Base-by-base conservation (phyloP, 2,888 invertebrate species). In the Sinotaia quadrata region DNA sequence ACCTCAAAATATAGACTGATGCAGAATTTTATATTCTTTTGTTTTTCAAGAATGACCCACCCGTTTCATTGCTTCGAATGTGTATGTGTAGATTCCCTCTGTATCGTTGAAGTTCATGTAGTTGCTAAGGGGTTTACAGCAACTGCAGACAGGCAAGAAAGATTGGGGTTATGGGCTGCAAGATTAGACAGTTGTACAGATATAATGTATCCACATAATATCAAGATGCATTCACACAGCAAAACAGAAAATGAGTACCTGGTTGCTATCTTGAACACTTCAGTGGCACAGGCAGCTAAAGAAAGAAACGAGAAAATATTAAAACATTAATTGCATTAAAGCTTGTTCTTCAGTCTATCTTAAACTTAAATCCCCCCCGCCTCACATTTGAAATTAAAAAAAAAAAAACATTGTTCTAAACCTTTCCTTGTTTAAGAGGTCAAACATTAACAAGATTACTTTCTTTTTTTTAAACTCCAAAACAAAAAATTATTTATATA, bases 51-150 rank as follows among this genome's bases (percentile, higher is more conserved):
- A n/a, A n/a, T n/a, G n/a, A 66, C 75, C 70, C 75, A 90, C 90
- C 83, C 94, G 94, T 81, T 91, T 94, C 85, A 97, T 97, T 0
- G 97, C 95, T 87, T 94, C 94, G 86, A 96, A 98, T 0, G 97
- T 96, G 85, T 96, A 97, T 0, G 96, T 95, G 85, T 98, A 98
- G 41, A 98, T 94, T 0, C 98, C 98, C 84, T 97, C 97, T 0
- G 94, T 91, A 90, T 98, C 95, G 85, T 97, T 98, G 83, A 99
- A 94, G 69, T 98, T 95, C 93, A 98, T 93, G 85, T 98, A 99
- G 89, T 99, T 99, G 86, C 96, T 94, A 89, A 99, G 91, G 44
- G 94, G 93, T 1, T 93, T 91, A 72, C 81, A 79, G 83, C 96
- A 96, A 78, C 95, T 96, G 36, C 60, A 86, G 85, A 65, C 62